These are phyloP conservation scores for Synanthedon myopaeformis DNA, from an alignment of 2,888 invertebrate genomes.

Conservation along the genomic window DNA sequence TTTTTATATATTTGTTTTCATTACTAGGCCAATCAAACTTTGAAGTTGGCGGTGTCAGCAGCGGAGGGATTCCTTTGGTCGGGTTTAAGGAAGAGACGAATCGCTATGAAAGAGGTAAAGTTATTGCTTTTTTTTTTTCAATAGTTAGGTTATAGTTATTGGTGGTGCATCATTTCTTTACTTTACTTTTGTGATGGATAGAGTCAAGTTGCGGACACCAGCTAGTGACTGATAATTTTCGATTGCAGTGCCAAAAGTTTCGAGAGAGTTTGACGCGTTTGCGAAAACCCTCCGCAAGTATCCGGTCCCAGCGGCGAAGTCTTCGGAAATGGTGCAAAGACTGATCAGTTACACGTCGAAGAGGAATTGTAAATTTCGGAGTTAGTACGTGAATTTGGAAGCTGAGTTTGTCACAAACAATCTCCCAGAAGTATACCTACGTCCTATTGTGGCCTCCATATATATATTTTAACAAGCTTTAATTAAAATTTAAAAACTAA, in stretches of 20 bases:
- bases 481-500: no score
- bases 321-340: background rate
- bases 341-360: background rate
- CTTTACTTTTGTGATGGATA: no score
- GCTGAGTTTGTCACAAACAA: no score
- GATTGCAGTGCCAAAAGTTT: background rate
- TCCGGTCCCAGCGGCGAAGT: background rate
- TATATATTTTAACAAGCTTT: no score
- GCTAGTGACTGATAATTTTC: no score
- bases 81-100: conserved; percentile 27
- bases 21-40: conserved; percentile 42
- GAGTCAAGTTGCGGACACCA: no score
- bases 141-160: no score
- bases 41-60: conserved; percentile 42
- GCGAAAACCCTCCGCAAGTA: background rate
- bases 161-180: no score
- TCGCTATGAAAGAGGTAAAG: conserved; percentile 39
- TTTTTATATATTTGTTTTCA: background rate
- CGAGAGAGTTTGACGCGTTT: background rate
- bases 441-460: no score
- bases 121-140: background rate
- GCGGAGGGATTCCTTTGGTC: conserved; percentile 22
- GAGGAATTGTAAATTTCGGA: conserved; percentile 1
- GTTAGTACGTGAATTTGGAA: conserved; percentile 1
- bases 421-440: no score